Evolutionary conservation across 2,888 invertebrate species (phyloP), one percentile per base, ranked within the genome.

Genomic region (Nyleta sp.): DNA sequence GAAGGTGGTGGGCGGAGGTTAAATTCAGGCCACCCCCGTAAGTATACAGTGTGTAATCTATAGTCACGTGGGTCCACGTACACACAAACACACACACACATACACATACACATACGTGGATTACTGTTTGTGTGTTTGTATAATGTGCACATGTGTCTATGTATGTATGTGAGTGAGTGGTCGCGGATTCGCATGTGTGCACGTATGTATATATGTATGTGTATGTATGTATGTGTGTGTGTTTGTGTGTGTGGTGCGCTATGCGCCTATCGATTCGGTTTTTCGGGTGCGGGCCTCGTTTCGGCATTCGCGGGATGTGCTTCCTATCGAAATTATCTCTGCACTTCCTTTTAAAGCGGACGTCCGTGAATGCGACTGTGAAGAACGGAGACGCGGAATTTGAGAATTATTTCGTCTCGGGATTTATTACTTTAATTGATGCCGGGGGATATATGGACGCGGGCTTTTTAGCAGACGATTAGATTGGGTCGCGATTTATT

Each of bases 231-330:
- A 10, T 35, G n/a, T 35, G n/a, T 35, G 40, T 38, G 55, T 68
- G 42, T 20, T 46, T 50, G 74, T 65, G 77, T 78, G 78, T 74
- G 83, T 82, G 80, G 82, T 83, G 79, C 82, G 87, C 87, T 86
- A 87, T 87, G 88, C 87, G 89, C 87, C 87, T 89, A 89, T 89
- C 89, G 89, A 89, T 90, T 89, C 84, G 87, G 85, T 88, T 89
- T 89, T 89, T 89, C 87, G 87, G 88, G 85, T 87, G 87, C 87
- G 86, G 86, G 86, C 86, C 87, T 88, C 86, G 87, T 88, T 88
- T 87, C 87, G 86, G 81, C 82, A 82, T 77, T 82, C 80, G 80
- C 76, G 78, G 67, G 70, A 65, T 77, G 72, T 79, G 77, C 74
- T 79, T 71, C 80, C 81, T 79, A 82, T 82, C 80, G 74, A 80